Evolutionary conservation across 2,113 vertebrate species (phyloP), one percentile per base, ranked within the genome.

Genomic region (Nycticorax nycticorax): DNA sequence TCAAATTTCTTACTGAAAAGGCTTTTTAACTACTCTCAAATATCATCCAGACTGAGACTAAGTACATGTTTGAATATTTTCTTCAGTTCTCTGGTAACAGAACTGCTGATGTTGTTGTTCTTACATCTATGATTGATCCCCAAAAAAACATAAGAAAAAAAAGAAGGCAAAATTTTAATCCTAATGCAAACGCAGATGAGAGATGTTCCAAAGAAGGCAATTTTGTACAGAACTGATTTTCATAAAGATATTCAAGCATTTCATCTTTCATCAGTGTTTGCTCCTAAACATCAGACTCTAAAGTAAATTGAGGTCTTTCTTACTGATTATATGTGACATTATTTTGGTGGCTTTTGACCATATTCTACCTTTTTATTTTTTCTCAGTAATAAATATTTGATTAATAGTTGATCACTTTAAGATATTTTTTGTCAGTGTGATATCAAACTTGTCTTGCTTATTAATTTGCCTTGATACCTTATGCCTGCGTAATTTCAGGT

Each of bases 81-180:
- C 95, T 85, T 95, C 73, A 95, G 82, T 95, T 96, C 92, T 97
- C 27, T 71, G 75, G 68, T 88, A 86, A 69, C 92, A 96, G 97
- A 98, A 97, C 73, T 97, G 98, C 97, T 98, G 97, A 98, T 96
- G 92, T 73, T 41, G 87, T 85, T 92, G 93, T 96, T 97, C 96
- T 96, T 92, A 84, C 82, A 84, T 92, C 68, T 95, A 94, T 69
- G 87, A 96, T 87, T 94, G 94, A 97, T 96, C 67, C 6, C 53
- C 64, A 80, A 85, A 88, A 89, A 83, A 63, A 39, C 39, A 41
- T 72, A 86, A 88, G 64, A 15, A 7, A 17, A 30, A 27, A 6
- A 9, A 5, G 12, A 45, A 96, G 45, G 75, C 47, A 96, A 96
- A 96, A 94, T 97, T 93, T 90, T 85, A 97, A 92, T 96, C 93